Conservation (phyloP, 2,113 vertebrate species). For the Myrmecobius fasciatus region DNA sequence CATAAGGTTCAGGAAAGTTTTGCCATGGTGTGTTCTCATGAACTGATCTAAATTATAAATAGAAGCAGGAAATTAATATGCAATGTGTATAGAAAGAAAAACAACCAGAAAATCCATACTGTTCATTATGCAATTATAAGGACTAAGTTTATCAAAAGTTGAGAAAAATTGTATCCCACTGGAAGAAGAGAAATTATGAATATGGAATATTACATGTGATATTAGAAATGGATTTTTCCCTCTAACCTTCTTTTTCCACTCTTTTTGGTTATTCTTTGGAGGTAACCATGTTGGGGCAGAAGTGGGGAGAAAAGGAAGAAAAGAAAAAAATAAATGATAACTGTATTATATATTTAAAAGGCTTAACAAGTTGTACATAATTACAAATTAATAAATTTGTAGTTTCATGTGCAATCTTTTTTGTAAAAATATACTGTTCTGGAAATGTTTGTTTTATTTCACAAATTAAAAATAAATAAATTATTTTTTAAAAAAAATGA, state of each 20-base stretch:
- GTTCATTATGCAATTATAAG: background rate
- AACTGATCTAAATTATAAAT: background rate
- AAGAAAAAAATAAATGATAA: background rate
- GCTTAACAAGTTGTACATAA: background rate
- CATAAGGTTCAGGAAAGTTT: background rate
- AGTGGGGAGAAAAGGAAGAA: fast-evolving
- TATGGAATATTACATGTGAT: background rate
- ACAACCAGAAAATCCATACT: background rate
- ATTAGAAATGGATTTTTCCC: background rate
- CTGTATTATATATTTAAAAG: background rate
- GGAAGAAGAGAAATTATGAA: background rate
- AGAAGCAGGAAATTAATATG: background rate
- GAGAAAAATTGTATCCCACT: background rate
- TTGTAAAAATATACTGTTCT: background rate
- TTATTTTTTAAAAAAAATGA: too few species aligned
- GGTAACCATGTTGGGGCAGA: background rate
- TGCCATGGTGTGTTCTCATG: background rate
- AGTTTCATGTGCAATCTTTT: background rate
- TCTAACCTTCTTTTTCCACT: too few species aligned
- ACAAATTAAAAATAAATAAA: too few species aligned
- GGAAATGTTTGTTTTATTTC: too few species aligned
- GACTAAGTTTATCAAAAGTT: background rate
- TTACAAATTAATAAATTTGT: background rate
- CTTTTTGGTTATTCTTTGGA: background rate
- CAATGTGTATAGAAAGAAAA: background rate